Evolutionary conservation across 2,113 vertebrate genomes (phyloP).

Genomic region (Trinectes maculatus): DNA sequence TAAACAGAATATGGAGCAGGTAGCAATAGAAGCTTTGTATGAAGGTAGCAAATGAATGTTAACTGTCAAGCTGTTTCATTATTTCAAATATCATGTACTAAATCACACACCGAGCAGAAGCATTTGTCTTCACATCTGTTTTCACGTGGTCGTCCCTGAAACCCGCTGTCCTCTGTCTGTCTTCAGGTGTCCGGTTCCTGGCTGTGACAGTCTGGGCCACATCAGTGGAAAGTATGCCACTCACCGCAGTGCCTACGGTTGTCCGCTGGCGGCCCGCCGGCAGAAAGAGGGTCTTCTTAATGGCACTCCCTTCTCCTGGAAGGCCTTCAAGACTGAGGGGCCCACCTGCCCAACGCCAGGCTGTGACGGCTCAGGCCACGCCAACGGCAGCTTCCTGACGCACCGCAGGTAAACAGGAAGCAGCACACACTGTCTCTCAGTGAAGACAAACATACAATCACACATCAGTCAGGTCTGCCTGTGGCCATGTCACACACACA

Average conservation of each 20-base stretch:
- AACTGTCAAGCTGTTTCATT: too few species aligned
- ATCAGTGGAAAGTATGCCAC: constrained; percentile 98
- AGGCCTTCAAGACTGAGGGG: constrained; percentile 93
- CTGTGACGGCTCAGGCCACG: constrained; percentile 94
- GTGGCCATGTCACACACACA: too few species aligned
- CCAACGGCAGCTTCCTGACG: constrained; percentile 97
- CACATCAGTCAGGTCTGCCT: too few species aligned
- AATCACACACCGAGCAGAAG: not conserved
- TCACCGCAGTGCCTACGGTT: constrained; percentile 96
- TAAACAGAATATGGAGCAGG: too few species aligned
- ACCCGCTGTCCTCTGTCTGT: not conserved
- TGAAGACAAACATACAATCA: too few species aligned
- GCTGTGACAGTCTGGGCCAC: constrained; percentile 96
- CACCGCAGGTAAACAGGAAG: constrained; percentile 99
- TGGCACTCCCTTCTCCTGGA: constrained; percentile 94
- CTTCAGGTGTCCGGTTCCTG: constrained; percentile 93
- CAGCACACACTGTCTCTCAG: too few species aligned
- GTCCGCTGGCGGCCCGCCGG: constrained; percentile 91
- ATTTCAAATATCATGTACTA: not conserved
- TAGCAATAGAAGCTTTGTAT: not conserved
- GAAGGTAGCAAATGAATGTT: too few species aligned
- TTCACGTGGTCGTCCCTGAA: not conserved
- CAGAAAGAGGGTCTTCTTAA: constrained; percentile 96
- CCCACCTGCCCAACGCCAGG: constrained; percentile 94
- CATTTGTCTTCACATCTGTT: not conserved